Evolutionary conservation across 1,140 invertebrate genomes (phyloP).

Genomic region (Camponotus vicinus): DNA sequence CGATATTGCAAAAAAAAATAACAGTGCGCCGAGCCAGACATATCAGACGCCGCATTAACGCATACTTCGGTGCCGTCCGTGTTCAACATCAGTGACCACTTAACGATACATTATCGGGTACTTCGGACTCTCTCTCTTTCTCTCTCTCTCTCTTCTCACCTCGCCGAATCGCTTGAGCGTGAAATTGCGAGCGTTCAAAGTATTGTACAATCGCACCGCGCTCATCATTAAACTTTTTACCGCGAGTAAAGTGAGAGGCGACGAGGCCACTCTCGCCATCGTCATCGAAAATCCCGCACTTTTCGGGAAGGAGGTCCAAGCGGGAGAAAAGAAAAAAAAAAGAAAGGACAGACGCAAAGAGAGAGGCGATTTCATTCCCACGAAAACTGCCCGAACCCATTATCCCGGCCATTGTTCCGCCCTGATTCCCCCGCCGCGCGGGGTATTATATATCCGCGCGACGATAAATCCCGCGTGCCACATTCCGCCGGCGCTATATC

Average conservation of each 20-base stretch:
- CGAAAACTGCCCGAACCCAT: conserved; percentile 68
- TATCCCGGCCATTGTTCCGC: conserved; percentile 73
- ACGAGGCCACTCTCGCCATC: not conserved
- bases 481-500: conserved; percentile 47
- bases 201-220: conserved; percentile 38
- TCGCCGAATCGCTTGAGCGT: conserved; percentile 45
- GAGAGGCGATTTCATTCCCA: conserved; percentile 55
- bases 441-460: conserved; percentile 50
- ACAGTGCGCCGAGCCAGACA: conserved; percentile 11
- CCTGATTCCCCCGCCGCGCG: conserved; percentile 38
- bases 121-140: not conserved
- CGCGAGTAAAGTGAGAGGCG: conserved; percentile 5
- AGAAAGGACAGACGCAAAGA: not conserved
- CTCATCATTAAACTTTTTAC: conserved; percentile 53
- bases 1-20: conserved; percentile 29
- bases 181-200: conserved; percentile 47
- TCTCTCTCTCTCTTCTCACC: conserved; percentile 21
- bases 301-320: not conserved
- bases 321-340: not conserved
- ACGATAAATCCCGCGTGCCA: conserved; percentile 67
- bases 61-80: not conserved
- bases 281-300: conserved; percentile 45
- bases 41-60: conserved; percentile 38
- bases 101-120: conserved; percentile 47
- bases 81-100: conserved; percentile 37